Percentiles rank a stretch among this genome's conserved stretches.
phyloP scores from a whole-genome alignment of 1,140 invertebrate species.

The Anthonomus grandis region DNA sequence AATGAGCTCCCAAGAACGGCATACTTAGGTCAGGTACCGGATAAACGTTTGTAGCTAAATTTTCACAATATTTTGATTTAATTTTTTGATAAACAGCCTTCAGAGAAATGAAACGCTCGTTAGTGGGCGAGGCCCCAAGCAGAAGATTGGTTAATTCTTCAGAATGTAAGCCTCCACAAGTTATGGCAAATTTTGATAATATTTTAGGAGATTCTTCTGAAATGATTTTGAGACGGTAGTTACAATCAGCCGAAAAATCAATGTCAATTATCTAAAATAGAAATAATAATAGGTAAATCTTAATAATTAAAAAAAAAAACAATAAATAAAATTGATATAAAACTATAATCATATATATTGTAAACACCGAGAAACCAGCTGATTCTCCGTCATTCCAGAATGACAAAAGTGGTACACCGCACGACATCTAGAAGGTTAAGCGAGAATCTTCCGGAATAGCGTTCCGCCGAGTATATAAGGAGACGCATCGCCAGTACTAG shows the following conservation, averaged over 20 bases:
- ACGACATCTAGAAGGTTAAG: too few species aligned
- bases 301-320: too few species aligned
- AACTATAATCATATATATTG: too few species aligned
- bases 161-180: constrained; percentile 27
- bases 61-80: constrained; percentile 10
- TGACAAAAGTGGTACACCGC: too few species aligned
- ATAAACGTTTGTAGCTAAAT: constrained; percentile 23
- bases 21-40: constrained; percentile 19
- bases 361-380: too few species aligned
- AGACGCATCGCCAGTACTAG: too few species aligned
- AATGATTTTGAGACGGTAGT: constrained; percentile 16
- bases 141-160: constrained; percentile 10
- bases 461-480: too few species aligned
- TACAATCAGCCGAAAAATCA: neutral
- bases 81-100: constrained; percentile 24
- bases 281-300: too few species aligned
- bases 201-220: constrained; percentile 7
- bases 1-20: constrained; percentile 27
- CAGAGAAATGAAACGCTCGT: constrained; percentile 17
- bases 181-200: constrained; percentile 22
- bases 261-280: constrained; percentile 8
- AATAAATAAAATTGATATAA: too few species aligned
- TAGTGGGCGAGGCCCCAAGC: neutral
- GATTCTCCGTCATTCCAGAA: too few species aligned
- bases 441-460: too few species aligned